phyloP scores from a whole-genome alignment of 2,888 invertebrate species.

The Fragum fragum region DNA sequence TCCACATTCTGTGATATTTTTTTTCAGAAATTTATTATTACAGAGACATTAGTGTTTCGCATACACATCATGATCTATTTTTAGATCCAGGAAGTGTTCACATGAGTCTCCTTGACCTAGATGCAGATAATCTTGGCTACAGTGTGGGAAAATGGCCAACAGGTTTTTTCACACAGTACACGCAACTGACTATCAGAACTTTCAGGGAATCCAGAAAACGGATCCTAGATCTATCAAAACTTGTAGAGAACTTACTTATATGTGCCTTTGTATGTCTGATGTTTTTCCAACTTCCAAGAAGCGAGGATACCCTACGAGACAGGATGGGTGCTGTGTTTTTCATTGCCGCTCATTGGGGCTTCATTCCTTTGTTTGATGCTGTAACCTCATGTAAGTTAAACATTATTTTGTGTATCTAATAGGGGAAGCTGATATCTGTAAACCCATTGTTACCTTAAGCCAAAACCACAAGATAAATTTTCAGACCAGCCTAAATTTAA shows the following conservation, averaged over 20 bases:
- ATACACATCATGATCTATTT: constrained; percentile 10
- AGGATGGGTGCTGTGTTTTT: constrained; percentile 94
- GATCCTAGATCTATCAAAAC: constrained; percentile 91
- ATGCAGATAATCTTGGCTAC: constrained; percentile 8
- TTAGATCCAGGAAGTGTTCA: constrained; percentile 59
- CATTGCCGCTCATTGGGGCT: constrained; percentile 94
- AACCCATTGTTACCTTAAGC: too few species aligned
- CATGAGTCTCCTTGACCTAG: constrained; percentile 63
- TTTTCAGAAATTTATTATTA: too few species aligned
- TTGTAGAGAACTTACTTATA: constrained; percentile 90
- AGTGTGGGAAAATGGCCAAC: constrained; percentile 90
- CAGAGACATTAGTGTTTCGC: too few species aligned
- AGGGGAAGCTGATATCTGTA: too few species aligned
- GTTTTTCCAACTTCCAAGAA: constrained; percentile 92
- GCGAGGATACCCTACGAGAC: constrained; percentile 92
- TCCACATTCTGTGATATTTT: too few species aligned
- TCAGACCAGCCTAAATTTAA: too few species aligned
- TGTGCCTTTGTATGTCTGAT: constrained; percentile 91
- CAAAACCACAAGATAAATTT: too few species aligned
- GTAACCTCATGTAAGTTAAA: constrained; percentile 92
- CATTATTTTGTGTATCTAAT: too few species aligned
- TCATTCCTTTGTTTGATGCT: constrained; percentile 93
- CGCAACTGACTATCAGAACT: constrained; percentile 91
- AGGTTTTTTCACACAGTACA: constrained; percentile 92
- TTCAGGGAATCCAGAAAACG: constrained; percentile 89